Conservation (phyloP, 64 coral and sea anemone species). For the Exaiptasia diaphana region DNA sequence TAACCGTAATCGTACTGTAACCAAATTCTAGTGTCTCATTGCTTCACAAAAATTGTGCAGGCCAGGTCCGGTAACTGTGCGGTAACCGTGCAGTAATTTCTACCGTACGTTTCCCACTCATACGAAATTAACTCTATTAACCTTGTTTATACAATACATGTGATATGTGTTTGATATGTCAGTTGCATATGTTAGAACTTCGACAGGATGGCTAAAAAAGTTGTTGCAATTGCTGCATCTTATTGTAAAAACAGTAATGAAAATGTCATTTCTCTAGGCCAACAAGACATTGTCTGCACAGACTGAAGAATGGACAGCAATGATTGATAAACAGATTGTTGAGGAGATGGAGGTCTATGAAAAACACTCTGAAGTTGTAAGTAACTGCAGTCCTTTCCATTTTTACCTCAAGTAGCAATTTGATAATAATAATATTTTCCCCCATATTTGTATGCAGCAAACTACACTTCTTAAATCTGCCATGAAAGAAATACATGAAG, state of each 20-base stretch:
- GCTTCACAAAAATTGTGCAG: no score
- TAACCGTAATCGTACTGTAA: no score
- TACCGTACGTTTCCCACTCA: no score
- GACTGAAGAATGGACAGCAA: conserved; percentile 84
- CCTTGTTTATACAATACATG: no score
- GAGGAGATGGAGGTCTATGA: conserved; percentile 72
- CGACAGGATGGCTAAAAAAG: no score
- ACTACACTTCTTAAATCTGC: conserved; percentile 58
- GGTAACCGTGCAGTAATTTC: no score
- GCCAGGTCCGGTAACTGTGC: no score
- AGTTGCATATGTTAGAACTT: no score
- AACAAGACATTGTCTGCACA: conserved; percentile 66
- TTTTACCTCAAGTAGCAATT: neutral
- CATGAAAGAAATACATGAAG: conserved; percentile 60
- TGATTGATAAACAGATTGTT: conserved; percentile 73
- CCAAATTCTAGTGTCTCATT: no score
- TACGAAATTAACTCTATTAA: no score
- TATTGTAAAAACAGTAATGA: neutral
- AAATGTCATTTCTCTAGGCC: conserved; percentile 26
- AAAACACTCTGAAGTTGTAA: conserved; percentile 62
- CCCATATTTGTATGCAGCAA: conserved; percentile 28
- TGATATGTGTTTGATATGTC: no score
- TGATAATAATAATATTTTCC: neutral
- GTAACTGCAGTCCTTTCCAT: neutral
- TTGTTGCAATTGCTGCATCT: neutral